Conservation (phyloP, 2,888 invertebrate species). For the Eurytoma californica region DNA sequence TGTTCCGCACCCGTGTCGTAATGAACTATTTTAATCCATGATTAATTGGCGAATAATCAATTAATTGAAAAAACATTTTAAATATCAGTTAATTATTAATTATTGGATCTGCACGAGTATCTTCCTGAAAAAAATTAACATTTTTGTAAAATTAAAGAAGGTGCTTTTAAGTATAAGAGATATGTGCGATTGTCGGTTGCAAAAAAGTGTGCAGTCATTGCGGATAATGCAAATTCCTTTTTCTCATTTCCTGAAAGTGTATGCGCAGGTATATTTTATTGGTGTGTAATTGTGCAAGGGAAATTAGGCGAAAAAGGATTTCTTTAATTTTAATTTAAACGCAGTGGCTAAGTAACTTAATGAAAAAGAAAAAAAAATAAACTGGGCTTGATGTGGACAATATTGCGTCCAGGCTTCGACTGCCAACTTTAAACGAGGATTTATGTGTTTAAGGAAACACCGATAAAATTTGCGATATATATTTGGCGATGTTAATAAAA, state of each 20-base stretch:
- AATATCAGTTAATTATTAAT: conserved; percentile 14
- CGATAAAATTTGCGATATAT: background rate
- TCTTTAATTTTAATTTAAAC: conserved; percentile 33
- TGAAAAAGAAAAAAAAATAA: conserved; percentile 15
- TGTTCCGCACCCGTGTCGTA: too few species aligned
- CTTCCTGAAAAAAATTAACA: conserved; percentile 16
- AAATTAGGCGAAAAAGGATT: conserved; percentile 12
- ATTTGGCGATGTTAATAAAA: conserved; percentile 43
- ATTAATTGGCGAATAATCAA: too few species aligned
- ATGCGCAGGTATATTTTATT: conserved; percentile 13
- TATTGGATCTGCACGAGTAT: conserved; percentile 26
- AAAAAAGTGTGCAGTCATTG: conserved; percentile 37
- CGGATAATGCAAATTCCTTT: background rate
- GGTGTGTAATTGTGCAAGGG: conserved; percentile 4
- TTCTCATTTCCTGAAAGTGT: conserved; percentile 17
- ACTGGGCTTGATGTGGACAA: conserved; percentile 61
- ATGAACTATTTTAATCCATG: too few species aligned
- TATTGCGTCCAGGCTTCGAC: conserved; percentile 67
- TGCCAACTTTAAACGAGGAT: conserved; percentile 64
- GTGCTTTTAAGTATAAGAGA: conserved; percentile 50
- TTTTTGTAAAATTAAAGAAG: conserved; percentile 9
- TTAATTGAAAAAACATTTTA: background rate
- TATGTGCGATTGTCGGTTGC: conserved; percentile 10
- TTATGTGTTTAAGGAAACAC: conserved; percentile 48
- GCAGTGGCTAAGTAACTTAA: conserved; percentile 50